phyloP scores from a whole-genome alignment of 92 coral and sea anemone species.

The Phenganax stokvisi region DNA sequence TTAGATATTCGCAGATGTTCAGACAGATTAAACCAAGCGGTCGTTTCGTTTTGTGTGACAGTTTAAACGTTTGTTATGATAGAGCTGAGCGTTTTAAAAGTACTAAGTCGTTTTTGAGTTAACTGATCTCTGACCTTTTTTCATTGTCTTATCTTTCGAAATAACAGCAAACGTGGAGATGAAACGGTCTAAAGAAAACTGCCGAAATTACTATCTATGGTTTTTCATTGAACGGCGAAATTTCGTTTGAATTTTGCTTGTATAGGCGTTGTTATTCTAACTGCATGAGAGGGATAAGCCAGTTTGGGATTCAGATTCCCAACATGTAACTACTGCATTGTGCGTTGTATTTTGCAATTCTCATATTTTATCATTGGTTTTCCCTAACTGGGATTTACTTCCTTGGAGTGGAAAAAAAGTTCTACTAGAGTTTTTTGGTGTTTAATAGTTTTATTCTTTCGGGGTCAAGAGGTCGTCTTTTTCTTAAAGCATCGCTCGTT shows the following conservation, averaged over 20 bases:
- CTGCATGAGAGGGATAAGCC: constrained; percentile 1
- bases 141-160: background rate
- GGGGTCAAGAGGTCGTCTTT: constrained; percentile 3
- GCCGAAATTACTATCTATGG: background rate
- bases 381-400: background rate
- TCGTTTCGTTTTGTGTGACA: background rate
- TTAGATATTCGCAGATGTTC: background rate
- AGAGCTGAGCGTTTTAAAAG: background rate
- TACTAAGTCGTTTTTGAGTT: background rate
- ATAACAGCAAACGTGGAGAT: too few relatives aligned
- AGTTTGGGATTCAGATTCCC: background rate
- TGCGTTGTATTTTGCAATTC: background rate
- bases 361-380: background rate
- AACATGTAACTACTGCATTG: too few relatives aligned
- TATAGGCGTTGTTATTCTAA: background rate
- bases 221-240: background rate
- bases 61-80: constrained; percentile 6
- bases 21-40: background rate
- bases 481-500: constrained; percentile 1
- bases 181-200: background rate
- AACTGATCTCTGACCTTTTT: background rate
- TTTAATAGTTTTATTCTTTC: background rate
- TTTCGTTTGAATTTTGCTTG: constrained; percentile 14
- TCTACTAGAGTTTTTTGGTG: background rate
- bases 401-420: background rate